These are phyloP conservation scores for Pyrgilauda ruficollis DNA, from an alignment of 2,113 vertebrate species.

Conservation along the genomic window DNA sequence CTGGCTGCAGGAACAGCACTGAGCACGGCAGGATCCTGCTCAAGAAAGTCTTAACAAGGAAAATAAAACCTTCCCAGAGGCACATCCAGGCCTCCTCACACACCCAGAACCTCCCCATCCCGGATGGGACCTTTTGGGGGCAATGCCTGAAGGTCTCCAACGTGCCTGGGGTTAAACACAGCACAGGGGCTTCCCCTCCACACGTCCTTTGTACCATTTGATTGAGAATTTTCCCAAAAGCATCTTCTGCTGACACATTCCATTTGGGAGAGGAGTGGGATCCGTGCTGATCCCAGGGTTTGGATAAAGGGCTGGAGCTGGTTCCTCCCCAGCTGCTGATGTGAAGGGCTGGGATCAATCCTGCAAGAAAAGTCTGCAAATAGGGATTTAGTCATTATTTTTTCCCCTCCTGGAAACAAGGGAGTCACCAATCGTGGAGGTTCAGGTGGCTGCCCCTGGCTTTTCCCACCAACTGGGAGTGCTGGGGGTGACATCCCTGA, in stretches of 20 bases:
- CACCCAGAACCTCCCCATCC: not conserved
- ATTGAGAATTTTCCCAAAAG: not conserved
- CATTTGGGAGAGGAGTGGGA: not conserved
- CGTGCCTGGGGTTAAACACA: not conserved
- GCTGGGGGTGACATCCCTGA: rapidly evolving
- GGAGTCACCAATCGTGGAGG: not conserved
- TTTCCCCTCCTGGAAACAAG: not conserved
- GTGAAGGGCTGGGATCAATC: rapidly evolving
- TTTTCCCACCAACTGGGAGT: not conserved
- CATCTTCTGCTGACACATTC: not conserved
- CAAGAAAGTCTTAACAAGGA: not conserved
- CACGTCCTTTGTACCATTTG: rapidly evolving
- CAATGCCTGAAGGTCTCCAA: rapidly evolving
- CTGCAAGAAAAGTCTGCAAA: not conserved
- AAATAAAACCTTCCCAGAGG: not conserved
- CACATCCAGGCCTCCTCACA: not conserved
- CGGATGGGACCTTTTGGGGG: rapidly evolving
- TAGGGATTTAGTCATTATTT: rapidly evolving
- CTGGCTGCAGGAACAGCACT: not conserved
- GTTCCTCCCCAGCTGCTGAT: rapidly evolving
- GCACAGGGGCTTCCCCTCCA: not conserved
- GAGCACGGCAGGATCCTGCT: not conserved
- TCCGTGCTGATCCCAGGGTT: not conserved
- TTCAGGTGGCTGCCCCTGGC: not conserved
- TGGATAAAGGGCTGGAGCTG: not conserved